Conservation (phyloP, 2,888 invertebrate genomes). For the Cynaeus angustus region DNA sequence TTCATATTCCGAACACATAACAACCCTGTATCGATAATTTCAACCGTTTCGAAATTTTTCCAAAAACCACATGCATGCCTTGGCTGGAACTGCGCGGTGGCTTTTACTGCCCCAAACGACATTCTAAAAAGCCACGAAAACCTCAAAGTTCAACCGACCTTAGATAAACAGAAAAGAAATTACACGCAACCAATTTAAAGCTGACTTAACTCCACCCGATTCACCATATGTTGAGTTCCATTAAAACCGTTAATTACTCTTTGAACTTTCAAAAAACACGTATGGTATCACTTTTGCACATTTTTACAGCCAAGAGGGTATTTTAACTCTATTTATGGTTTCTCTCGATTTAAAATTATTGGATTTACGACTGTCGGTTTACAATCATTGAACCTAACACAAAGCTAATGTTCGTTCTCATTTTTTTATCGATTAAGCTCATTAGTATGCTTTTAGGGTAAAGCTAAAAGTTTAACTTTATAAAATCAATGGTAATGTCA, state of each 20-base stretch:
- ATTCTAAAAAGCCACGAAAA: conserved; percentile 22
- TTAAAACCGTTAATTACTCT: not conserved
- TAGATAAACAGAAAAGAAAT: conserved; percentile 40
- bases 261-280: not conserved
- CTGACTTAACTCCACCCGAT: not conserved
- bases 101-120: conserved; percentile 9
- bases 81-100: not conserved
- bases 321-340: not conserved
- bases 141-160: conserved; percentile 36
- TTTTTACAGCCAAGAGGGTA: not conserved
- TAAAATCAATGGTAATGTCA: too few relatives aligned
- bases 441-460: too few relatives aligned
- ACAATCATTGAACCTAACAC: too few relatives aligned
- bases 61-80: conserved; percentile 2
- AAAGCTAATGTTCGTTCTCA: too few relatives aligned
- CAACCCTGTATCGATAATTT: conserved; percentile 7
- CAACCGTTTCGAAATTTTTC: not conserved
- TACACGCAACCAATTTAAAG: conserved; percentile 2
- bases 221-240: not conserved
- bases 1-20: too few relatives aligned
- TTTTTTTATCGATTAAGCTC: too few relatives aligned
- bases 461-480: too few relatives aligned
- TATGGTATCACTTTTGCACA: not conserved
- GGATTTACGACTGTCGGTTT: too few relatives aligned
- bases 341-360: too few relatives aligned